Base-by-base conservation (phyloP, 2,113 vertebrate species). In the Suncus etruscus region DNA sequence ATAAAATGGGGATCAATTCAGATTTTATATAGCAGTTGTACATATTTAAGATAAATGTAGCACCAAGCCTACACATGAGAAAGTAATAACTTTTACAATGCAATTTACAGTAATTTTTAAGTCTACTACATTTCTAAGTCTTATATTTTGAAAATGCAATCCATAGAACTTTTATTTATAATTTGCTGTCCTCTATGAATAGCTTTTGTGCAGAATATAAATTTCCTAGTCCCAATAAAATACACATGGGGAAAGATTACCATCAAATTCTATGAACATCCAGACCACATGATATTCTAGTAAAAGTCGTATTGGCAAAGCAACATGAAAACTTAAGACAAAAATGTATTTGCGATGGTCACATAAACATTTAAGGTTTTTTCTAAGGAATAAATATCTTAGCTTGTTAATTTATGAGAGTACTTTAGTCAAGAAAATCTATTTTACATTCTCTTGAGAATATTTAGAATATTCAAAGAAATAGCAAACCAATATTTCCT, bases 11-110 rank as follows among this genome's bases (percentile, higher is more conserved):
- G 27, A 47, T 89, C 45, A 51, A 24, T 50, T 94, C 27, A 39
- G 54, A 3, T 81, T 88, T 86, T 74, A 73, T 83, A 83, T 83
- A 86, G 18, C 79, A 94, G 48, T 76, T 65, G 51, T 79, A 80
- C 58, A 94, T 69, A 83, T 54, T 83, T 74, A 95, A 90, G 74
- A 85, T 65, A 91, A 95, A 58, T 76, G 11, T 78, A 83, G 75
- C n/a, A 90, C 25, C 80, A 86, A 88, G 29, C 47, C 76, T 74
- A 24, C 54, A 79, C 20, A 85, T 39, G 12, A 93, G 14, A 91
- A 73, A 96, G 47, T 18, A 80, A 14, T 31, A 73, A 70, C 11
- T 86, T 72, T 84, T 91, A 85, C 70, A 89, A 85, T 73, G 32
- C 4, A 22, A 47, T 90, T 95, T 90, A 32, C 48, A 90, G 31